These are phyloP conservation scores for Rhyacichthys aspro DNA, from an alignment of 2,797 vertebrate genomes.

Conservation along the genomic window DNA sequence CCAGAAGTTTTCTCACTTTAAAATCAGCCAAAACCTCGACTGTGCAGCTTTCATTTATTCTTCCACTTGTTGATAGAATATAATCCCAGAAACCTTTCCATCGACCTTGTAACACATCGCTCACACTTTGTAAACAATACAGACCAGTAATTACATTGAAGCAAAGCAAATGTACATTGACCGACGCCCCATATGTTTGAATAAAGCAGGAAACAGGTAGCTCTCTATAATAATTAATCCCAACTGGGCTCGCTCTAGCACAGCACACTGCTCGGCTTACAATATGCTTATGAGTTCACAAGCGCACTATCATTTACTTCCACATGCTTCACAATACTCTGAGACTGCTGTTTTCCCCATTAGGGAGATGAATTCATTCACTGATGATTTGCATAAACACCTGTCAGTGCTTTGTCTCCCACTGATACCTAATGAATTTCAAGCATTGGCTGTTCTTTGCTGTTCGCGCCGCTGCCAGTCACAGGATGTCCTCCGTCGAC, in stretches of 20 bases:
- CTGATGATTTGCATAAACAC: slow-evolving; percentile 79
- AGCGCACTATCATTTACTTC: slow-evolving; percentile 66
- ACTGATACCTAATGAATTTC: slow-evolving; percentile 77
- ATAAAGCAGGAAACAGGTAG: slow-evolving; percentile 17
- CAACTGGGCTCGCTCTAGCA: slow-evolving; percentile 3
- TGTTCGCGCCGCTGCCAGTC: slow-evolving; percentile 54
- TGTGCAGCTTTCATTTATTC: too few relatives aligned
- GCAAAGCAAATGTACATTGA: slow-evolving; percentile 1
- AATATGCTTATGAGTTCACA: slow-evolving; percentile 52
- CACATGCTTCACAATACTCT: slow-evolving; percentile 57
- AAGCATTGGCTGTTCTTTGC: slow-evolving; percentile 60
- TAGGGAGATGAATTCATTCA: slow-evolving; percentile 69
- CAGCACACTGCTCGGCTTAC: slow-evolving; percentile 26
- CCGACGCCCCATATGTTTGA: slow-evolving; percentile 25
- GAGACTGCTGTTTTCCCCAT: slow-evolving; percentile 67
- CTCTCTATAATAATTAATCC: slow-evolving; percentile 35
- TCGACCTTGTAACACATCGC: slow-evolving; percentile 1
- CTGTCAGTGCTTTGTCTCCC: slow-evolving; percentile 78
- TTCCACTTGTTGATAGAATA: too few relatives aligned
- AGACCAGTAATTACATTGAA: background rate
- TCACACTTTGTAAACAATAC: background rate
- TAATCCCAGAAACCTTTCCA: too few relatives aligned
- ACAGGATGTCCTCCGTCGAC: slow-evolving; percentile 40
- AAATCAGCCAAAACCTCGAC: too few relatives aligned
- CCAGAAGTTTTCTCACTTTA: too few relatives aligned